phyloP scores from a whole-genome alignment of 2,797 vertebrate species.

The Triplophysa yarkandensis region DNA sequence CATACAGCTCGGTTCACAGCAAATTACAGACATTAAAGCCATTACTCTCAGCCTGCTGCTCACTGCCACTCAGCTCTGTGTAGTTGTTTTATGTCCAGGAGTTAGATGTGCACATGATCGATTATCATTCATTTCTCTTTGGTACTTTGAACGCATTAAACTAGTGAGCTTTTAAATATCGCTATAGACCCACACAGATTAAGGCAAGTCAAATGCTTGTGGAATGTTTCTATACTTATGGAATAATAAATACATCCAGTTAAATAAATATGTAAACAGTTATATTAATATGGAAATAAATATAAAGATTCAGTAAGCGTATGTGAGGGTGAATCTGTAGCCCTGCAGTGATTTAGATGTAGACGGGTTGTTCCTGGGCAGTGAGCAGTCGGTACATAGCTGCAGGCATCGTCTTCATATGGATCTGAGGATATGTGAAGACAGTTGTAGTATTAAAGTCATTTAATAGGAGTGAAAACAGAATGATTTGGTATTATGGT shows the following conservation, averaged over 20 bases:
- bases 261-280: slow-evolving; percentile 50
- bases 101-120: slow-evolving; percentile 1
- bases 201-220: slow-evolving; percentile 70
- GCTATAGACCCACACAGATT: slow-evolving; percentile 66
- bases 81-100: slow-evolving; percentile 30
- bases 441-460: not conserved
- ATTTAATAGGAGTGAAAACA: not conserved
- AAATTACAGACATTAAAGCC: not conserved
- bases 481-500: too few species aligned
- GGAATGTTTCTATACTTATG: slow-evolving; percentile 29
- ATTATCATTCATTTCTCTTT: slow-evolving; percentile 42
- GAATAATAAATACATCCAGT: slow-evolving; percentile 34
- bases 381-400: slow-evolving; percentile 98
- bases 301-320: slow-evolving; percentile 13
- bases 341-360: slow-evolving; percentile 69
- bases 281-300: slow-evolving; percentile 40
- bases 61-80: slow-evolving; percentile 11
- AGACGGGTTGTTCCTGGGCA: slow-evolving; percentile 84
- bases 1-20: not conserved
- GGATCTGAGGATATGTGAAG: slow-evolving; percentile 80
- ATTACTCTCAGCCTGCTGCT: slow-evolving; percentile 20
- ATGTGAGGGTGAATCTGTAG: not conserved
- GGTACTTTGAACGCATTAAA: slow-evolving; percentile 32
- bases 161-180: slow-evolving; percentile 53
- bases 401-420: slow-evolving; percentile 99